A percentile compares a stretch with the other conserved stretches of the same genome.
Evolutionary conservation across 2,113 vertebrate genomes (phyloP).

Genomic region (Tragelaphus imberbis): DNA sequence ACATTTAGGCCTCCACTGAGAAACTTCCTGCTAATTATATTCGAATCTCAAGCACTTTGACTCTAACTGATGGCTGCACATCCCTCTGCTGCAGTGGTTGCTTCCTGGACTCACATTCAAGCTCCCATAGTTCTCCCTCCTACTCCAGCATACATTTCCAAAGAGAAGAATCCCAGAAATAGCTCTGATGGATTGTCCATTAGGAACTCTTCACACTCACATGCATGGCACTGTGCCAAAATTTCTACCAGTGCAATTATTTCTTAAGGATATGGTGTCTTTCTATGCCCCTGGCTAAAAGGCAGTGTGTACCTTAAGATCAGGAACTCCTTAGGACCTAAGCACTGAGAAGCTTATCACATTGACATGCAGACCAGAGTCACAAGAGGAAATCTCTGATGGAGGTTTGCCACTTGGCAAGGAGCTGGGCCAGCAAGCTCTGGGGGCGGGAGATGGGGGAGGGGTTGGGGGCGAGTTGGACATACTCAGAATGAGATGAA

Average conservation of each 20-base stretch:
- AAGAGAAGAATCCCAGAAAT: not conserved
- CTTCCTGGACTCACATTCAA: not conserved
- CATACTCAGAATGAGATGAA: not conserved
- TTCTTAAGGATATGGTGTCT: not conserved
- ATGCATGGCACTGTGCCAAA: not conserved
- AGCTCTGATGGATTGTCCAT: not conserved
- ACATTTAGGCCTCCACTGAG: not conserved
- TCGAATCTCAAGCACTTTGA: not conserved
- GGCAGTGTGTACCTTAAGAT: not conserved
- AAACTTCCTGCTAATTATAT: not conserved
- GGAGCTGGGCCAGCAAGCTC: not conserved
- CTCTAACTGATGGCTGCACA: not conserved
- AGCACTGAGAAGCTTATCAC: not conserved
- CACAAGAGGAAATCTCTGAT: not conserved
- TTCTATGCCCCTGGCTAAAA: not conserved
- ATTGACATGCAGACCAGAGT: not conserved
- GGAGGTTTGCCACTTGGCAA: not conserved
- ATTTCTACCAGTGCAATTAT: not conserved
- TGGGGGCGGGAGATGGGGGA: not conserved
- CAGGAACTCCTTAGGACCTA: not conserved
- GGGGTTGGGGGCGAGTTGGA: not conserved
- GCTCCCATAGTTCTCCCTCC: not conserved
- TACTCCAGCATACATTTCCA: not conserved
- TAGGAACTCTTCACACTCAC: not conserved
- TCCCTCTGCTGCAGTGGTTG: not conserved